phyloP scores from a whole-genome alignment of 2,113 vertebrate genomes.

The Alouatta palliata region DNA sequence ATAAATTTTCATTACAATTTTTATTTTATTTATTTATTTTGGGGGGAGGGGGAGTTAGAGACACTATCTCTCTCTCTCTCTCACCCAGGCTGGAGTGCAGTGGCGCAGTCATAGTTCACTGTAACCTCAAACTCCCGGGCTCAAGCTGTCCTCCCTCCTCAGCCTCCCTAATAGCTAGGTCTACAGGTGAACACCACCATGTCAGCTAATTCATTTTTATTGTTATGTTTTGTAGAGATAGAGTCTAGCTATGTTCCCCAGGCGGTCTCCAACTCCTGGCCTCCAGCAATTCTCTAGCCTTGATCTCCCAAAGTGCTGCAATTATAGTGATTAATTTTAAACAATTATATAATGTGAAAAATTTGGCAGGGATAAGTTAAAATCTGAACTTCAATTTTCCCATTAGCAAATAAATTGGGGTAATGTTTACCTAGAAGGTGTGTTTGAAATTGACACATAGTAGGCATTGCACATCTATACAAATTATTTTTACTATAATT shows the following conservation, averaged over 20 bases:
- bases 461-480: neutral
- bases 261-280: too few relatives aligned
- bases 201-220: too few relatives aligned
- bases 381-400: neutral
- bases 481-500: neutral
- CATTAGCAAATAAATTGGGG: neutral
- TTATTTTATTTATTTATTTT: neutral
- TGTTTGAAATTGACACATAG: neutral
- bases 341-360: neutral
- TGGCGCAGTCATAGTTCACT: neutral
- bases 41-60: too few relatives aligned
- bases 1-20: neutral
- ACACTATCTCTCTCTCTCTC: neutral
- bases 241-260: too few relatives aligned
- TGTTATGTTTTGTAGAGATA: too few relatives aligned
- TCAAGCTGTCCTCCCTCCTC: too few relatives aligned
- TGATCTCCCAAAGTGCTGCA: too few relatives aligned
- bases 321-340: too few relatives aligned
- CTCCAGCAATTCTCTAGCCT: too few relatives aligned
- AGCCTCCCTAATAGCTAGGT: too few relatives aligned
- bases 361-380: neutral
- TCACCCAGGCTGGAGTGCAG: neutral
- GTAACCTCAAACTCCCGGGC: too few relatives aligned
- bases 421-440: neutral
- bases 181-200: too few relatives aligned